Evolutionary conservation across 37 sponge, comb jelly and placozoan species (phyloP), one percentile per base, ranked within the genome.

Genomic region (Cladorhizidae sp.): DNA sequence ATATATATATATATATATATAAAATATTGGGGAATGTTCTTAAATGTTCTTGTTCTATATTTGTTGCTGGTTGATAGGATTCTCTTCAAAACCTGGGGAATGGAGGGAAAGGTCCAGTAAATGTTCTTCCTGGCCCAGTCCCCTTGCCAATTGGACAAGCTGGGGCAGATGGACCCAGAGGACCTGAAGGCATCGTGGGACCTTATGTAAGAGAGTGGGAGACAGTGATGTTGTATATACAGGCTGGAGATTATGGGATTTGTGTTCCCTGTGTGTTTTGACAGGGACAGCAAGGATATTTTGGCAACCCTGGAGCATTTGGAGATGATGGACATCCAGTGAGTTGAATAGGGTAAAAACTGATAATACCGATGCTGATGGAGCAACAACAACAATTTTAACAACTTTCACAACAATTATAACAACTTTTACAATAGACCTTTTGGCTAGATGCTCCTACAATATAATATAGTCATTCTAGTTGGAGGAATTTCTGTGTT

Each of bases 131-230:
- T 32, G 83, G 83, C 6, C 79, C 83, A 36, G 33, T 82, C 0
- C 88, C 88, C n/a, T 73, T 88, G 1, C 88, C 83, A 22, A 80
- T 89, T 25, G 89, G 89, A 11, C 73, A 84, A 37, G 80, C 89
- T 42, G 89, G 89, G 18, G 54, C 35, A 43, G 71, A 75, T 21
- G 89, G 91, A 45, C 77, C 82, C 21, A 43, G 59, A 28, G 92
- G 92, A 64, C 57, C 87, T 12, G 64, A 74, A 31, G 92, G 92
- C 26, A 31, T 35, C 22, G 23, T 72, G 0, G 88, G 88, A 78
- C 17, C 72, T 62, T 64, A 70, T 41, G 85, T 85, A 21, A 62
- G 85, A 50, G 17, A 59, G 28, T 17, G n/a, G 12, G 5, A 26
- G 28, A 59, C 6, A 59, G 28, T 17, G 21, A 67, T 67, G 36